phyloP scores from a whole-genome alignment of 2,113 vertebrate genomes.

The Chelonoidis abingdonii region DNA sequence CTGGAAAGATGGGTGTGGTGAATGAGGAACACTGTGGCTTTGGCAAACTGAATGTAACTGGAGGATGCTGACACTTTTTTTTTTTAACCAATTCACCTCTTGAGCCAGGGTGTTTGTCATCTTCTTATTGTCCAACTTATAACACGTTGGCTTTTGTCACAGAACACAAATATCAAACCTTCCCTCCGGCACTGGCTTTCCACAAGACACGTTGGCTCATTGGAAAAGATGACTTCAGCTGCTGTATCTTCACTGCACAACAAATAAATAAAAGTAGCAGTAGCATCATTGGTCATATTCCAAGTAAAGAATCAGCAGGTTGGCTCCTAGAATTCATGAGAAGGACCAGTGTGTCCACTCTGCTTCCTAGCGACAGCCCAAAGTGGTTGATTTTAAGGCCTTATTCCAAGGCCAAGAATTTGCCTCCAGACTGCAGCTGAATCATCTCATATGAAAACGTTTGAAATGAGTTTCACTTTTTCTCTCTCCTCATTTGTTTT shows the following conservation, averaged over 20 bases:
- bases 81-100: not conserved
- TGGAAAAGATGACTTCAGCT: constrained; percentile 30
- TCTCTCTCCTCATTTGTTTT: constrained; percentile 12
- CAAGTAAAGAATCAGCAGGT: not conserved
- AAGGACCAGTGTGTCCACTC: constrained; percentile 9
- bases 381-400: not conserved
- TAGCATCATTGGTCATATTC: not conserved
- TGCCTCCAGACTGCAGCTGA: constrained; percentile 43
- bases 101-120: not conserved
- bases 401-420: not conserved
- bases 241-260: not conserved
- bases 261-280: not conserved
- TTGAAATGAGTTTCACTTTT: constrained; percentile 36
- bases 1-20: not conserved
- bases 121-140: not conserved
- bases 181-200: not conserved
- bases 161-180: not conserved
- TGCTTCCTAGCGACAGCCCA: not conserved
- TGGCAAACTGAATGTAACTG: not conserved
- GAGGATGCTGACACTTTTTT: not conserved
- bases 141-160: not conserved
- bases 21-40: not conserved
- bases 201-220: not conserved
- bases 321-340: not conserved
- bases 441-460: constrained; percentile 52